These are phyloP conservation scores for Erethizon dorsatum DNA, from an alignment of 2,797 vertebrate species.

Conservation along the genomic window DNA sequence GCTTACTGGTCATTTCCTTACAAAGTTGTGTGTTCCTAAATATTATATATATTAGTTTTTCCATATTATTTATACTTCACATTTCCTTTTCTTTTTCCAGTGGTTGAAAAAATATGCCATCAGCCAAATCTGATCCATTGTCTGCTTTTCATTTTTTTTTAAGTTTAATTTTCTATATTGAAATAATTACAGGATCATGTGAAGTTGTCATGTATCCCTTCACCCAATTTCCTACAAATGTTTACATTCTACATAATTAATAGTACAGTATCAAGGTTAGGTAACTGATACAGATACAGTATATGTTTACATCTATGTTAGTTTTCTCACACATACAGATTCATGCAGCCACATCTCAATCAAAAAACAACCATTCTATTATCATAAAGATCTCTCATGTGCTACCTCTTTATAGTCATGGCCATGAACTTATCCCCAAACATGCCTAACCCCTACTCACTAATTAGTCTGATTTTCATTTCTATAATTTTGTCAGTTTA, in stretches of 20 bases:
- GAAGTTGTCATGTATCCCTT: background rate
- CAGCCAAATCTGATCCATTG: background rate
- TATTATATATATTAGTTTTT: slow-evolving; percentile 12
- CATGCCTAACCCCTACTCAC: background rate
- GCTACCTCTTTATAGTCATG: background rate
- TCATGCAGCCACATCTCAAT: background rate
- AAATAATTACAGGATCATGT: background rate
- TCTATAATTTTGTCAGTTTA: background rate
- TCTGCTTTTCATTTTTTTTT: background rate
- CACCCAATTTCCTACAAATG: background rate
- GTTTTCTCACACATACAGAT: background rate
- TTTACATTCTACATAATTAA: background rate
- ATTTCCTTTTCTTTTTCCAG: background rate
- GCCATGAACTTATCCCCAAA: background rate
- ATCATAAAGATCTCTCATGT: background rate
- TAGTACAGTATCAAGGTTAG: background rate
- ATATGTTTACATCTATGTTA: background rate
- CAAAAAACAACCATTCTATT: background rate
- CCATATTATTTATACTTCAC: background rate
- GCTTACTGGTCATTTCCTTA: background rate
- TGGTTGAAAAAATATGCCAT: background rate
- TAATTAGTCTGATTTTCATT: background rate
- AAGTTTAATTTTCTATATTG: slow-evolving; percentile 6
- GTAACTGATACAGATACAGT: background rate
- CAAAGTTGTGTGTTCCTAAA: background rate